Percentiles rank a stretch among this genome's conserved stretches.
phyloP scores from a whole-genome alignment of 2,888 invertebrate genomes.

The Pardosa pseudoannulata region DNA sequence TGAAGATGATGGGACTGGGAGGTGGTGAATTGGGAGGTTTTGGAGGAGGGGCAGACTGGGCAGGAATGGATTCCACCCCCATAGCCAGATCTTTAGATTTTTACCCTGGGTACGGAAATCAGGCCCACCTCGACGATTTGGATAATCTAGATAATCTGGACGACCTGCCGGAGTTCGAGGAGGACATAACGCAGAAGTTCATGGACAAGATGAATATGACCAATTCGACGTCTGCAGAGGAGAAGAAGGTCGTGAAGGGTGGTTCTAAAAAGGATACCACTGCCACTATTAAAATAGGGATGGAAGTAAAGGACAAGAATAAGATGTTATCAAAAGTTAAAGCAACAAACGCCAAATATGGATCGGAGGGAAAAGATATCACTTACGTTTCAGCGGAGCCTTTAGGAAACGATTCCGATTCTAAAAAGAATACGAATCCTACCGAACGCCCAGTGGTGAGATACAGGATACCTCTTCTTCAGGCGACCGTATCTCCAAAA shows the following conservation, averaged over 20 bases:
- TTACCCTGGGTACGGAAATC: conserved; percentile 63
- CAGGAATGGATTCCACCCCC: conserved; percentile 41
- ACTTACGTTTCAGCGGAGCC: not conserved
- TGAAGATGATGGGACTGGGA: conserved; percentile 56
- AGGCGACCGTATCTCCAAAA: conserved; percentile 27
- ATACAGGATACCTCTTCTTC: conserved; percentile 38
- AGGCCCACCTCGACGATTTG: conserved; percentile 46
- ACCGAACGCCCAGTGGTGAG: conserved; percentile 30
- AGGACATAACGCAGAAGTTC: conserved; percentile 55
- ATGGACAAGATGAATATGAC: conserved; percentile 55
- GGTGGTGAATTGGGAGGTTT: conserved; percentile 19
- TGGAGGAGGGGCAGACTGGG: conserved; percentile 38
- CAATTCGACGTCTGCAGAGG: not conserved
- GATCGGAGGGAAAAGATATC: not conserved
- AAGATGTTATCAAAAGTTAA: not conserved
- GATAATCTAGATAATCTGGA: conserved; percentile 23
- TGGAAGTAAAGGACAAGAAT: not conserved
- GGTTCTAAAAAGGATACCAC: not conserved
- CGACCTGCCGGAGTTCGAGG: conserved; percentile 38
- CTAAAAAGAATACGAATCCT: not conserved
- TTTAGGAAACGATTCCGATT: not conserved
- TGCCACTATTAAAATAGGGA: no score
- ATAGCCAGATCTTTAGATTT: conserved; percentile 62
- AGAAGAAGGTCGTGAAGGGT: not conserved
- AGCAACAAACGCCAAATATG: not conserved